Evolutionary conservation across 1,140 invertebrate species (phyloP).

Genomic region (Pteromalus puparum): DNA sequence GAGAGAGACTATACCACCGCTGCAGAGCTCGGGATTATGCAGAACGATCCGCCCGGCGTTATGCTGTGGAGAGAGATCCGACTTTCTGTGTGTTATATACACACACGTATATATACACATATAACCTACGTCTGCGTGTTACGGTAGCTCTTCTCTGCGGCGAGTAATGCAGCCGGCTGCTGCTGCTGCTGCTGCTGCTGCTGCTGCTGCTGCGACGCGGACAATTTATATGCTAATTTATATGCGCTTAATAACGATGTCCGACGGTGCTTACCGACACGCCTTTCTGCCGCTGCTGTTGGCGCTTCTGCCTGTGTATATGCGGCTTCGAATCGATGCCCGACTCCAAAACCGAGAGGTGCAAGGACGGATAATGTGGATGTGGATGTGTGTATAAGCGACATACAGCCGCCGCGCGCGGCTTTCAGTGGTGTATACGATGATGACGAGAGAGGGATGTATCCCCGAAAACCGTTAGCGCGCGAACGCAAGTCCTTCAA

Average conservation of each 20-base stretch:
- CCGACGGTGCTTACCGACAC: constrained; percentile 73
- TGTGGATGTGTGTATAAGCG: neutral
- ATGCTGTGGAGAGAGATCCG: constrained; percentile 55
- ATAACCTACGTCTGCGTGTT: constrained; percentile 44
- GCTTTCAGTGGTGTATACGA: neutral
- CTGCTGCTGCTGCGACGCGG: constrained; percentile 54
- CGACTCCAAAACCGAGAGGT: neutral
- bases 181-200: too few relatives aligned
- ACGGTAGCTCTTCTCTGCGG: constrained; percentile 40
- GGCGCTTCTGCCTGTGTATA: constrained; percentile 48
- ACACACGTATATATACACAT: neutral
- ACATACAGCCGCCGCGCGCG: neutral
- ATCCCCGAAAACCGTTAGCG: constrained; percentile 26
- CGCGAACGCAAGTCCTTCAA: constrained; percentile 33
- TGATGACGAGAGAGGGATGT: neutral
- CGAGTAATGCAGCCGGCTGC: constrained; percentile 40
- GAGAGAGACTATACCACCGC: neutral
- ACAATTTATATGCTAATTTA: constrained; percentile 77
- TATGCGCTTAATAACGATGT: constrained; percentile 76
- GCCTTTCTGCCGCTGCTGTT: constrained; percentile 65
- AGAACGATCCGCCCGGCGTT: constrained; percentile 58
- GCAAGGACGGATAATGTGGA: neutral
- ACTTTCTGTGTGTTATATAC: neutral
- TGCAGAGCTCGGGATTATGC: constrained; percentile 68
- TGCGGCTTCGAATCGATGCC: constrained; percentile 27